Evolutionary conservation across 2,888 invertebrate genomes (phyloP), one percentile per base, ranked within the genome.

Genomic region (Agrenia bidenticulata): DNA sequence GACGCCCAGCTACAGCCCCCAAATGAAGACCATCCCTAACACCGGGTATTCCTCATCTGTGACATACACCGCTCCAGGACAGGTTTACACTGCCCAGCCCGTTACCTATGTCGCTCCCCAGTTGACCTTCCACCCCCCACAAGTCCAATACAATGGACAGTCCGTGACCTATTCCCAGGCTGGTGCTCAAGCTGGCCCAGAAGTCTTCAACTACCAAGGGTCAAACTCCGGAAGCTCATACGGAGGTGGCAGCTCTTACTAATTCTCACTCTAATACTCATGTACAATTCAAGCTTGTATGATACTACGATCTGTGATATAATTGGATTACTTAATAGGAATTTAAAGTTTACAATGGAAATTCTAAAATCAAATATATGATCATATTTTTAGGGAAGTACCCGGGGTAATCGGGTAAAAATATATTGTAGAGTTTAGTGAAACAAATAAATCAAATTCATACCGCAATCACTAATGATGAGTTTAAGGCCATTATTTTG

Each of bases 41-140:
- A 45, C 7, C 26, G 26, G 26, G 9, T 49, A 45, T 17, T 21
- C 23, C 15, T 15, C 9, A 1, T 24, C 55, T 1, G 50, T 60
- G 2, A 66, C 66, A 13, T 66, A 63, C 60, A 55, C 59, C n/a
- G 66, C 66, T 17, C 66, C 66, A 21, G 66, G 66, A 60, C 50
- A 45, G 2, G 55, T 60, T 21, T 66, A 63, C 59, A 50, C 26
- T 4, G 66, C 66, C 17, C 51, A 37, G 1, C 66, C 66, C 15
- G 53, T 66, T 26, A 55, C 63, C 32, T 66, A 66, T 39, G 59
- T 59, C 55, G 59, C 66, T 1, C 66, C 66, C 13, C 59, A 60
- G 56, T 19, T 66, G 19, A 64, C 55, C 55, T 64, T 64, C 56
- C 41, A 45, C 32, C 64, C 64, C 53, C 60, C 64, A 11, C 4